Evolutionary conservation across 2,888 invertebrate genomes (phyloP).

Genomic region (Neoitamus cyanurus): DNA sequence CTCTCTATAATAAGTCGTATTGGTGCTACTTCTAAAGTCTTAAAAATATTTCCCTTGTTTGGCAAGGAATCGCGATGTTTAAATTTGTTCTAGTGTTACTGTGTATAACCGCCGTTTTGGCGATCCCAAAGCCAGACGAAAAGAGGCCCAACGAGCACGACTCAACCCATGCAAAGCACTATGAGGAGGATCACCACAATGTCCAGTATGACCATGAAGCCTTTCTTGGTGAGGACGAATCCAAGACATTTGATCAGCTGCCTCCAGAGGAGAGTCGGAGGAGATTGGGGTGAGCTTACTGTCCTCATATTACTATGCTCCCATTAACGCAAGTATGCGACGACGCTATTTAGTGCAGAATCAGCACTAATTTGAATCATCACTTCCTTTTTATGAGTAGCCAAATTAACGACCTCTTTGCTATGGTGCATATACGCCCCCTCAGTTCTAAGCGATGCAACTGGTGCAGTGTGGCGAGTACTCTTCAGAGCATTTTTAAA

Average conservation of each 20-base stretch:
- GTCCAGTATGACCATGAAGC: constrained; percentile 96
- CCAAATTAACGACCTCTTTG: not conserved
- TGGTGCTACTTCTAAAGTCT: not conserved
- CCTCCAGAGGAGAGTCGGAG: constrained; percentile 95
- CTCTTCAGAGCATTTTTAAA: not conserved
- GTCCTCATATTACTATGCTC: not conserved
- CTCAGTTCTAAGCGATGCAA: not conserved
- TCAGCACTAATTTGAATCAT: not conserved
- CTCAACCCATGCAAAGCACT: constrained; percentile 84
- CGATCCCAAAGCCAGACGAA: constrained; percentile 81
- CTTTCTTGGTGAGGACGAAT: constrained; percentile 93
- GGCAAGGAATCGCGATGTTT: not conserved
- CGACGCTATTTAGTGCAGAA: not conserved
- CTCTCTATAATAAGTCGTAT: not conserved
- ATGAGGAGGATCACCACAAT: constrained; percentile 79
- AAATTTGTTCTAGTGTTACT: not conserved
- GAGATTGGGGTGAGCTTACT: constrained; percentile 75
- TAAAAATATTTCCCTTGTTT: not conserved
- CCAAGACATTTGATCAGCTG: constrained; percentile 93
- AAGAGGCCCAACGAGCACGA: constrained; percentile 75
- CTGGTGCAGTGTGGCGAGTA: not conserved
- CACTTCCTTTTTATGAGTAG: not conserved
- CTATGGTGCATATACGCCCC: not conserved
- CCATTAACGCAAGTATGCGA: not conserved
- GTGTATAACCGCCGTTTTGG: constrained; percentile 61